Evolutionary conservation across 2,113 vertebrate genomes (phyloP).

Genomic region (Melanocharis versteri): DNA sequence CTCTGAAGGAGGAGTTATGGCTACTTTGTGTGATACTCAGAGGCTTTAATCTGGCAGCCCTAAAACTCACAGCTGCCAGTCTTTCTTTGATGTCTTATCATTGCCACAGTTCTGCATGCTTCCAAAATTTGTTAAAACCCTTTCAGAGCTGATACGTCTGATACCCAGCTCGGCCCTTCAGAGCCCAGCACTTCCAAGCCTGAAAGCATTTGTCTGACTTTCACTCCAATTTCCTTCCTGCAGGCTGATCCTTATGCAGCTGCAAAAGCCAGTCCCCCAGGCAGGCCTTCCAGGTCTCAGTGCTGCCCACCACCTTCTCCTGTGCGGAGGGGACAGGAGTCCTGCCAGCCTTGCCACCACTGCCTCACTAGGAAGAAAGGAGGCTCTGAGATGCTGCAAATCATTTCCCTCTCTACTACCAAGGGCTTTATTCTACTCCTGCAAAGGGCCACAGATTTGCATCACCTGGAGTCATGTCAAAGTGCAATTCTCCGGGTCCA

Average conservation of each 20-base stretch:
- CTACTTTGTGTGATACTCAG: neutral
- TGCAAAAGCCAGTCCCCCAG: fast-evolving
- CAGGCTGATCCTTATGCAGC: neutral
- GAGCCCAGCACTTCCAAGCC: neutral
- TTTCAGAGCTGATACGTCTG: neutral
- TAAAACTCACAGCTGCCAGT: neutral
- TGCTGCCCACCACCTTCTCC: neutral
- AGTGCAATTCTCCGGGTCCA: fast-evolving
- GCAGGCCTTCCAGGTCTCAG: fast-evolving
- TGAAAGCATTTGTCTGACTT: neutral
- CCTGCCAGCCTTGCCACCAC: neutral
- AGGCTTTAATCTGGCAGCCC: conserved; percentile 37
- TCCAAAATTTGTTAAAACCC: neutral
- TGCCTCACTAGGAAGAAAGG: neutral
- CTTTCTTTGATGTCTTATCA: conserved; percentile 46
- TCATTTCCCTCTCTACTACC: neutral
- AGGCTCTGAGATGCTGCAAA: neutral
- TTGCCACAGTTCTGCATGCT: neutral
- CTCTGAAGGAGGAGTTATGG: conserved; percentile 11
- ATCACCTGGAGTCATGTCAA: fast-evolving
- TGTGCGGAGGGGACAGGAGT: neutral
- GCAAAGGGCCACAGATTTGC: neutral
- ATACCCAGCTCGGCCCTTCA: neutral
- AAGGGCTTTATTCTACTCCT: neutral
- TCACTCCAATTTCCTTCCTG: neutral